Percentiles rank a stretch among this genome's conserved stretches.
These are phyloP conservation scores for Sitta carolinensis DNA, from an alignment of 2,797 vertebrate species.

Conservation along the genomic window DNA sequence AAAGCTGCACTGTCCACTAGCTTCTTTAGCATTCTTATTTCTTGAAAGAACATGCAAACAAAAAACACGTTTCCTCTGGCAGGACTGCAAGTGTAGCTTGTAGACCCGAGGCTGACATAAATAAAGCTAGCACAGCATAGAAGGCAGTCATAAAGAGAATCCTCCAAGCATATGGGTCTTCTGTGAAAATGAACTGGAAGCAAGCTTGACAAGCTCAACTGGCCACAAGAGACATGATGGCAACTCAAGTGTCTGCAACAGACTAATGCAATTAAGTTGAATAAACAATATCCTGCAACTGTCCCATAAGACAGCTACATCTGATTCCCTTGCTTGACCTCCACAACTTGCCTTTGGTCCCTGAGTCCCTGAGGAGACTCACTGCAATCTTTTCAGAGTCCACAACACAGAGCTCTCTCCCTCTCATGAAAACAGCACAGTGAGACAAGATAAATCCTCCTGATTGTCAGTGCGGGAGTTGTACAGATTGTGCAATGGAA, in stretches of 20 bases:
- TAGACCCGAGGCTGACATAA: slow-evolving; percentile 32
- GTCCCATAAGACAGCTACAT: slow-evolving; percentile 35
- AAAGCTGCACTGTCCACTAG: slow-evolving; percentile 46
- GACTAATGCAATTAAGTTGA: slow-evolving; percentile 44
- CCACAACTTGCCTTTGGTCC: background rate
- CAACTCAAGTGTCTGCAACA: slow-evolving; percentile 34
- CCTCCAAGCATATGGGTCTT: slow-evolving; percentile 24
- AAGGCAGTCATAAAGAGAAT: background rate
- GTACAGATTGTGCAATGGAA: slow-evolving; percentile 10
- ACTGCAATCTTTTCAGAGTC: background rate
- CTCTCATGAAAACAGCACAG: background rate
- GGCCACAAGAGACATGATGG: slow-evolving; percentile 42
- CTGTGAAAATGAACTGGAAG: slow-evolving; percentile 33
- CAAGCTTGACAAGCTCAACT: slow-evolving; percentile 56
- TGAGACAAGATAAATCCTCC: slow-evolving; percentile 24
- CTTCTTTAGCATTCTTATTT: slow-evolving; percentile 35
- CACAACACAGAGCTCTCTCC: background rate
- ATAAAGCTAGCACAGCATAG: slow-evolving; percentile 32
- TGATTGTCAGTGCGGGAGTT: background rate
- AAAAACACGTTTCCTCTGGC: slow-evolving; percentile 31
- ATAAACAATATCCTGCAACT: slow-evolving; percentile 45
- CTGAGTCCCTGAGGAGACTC: background rate
- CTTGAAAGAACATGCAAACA: slow-evolving; percentile 42
- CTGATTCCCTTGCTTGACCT: slow-evolving; percentile 6
- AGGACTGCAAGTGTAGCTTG: slow-evolving; percentile 19